phyloP scores from a whole-genome alignment of 2,113 vertebrate genomes.

The Bufo gargarizans region DNA sequence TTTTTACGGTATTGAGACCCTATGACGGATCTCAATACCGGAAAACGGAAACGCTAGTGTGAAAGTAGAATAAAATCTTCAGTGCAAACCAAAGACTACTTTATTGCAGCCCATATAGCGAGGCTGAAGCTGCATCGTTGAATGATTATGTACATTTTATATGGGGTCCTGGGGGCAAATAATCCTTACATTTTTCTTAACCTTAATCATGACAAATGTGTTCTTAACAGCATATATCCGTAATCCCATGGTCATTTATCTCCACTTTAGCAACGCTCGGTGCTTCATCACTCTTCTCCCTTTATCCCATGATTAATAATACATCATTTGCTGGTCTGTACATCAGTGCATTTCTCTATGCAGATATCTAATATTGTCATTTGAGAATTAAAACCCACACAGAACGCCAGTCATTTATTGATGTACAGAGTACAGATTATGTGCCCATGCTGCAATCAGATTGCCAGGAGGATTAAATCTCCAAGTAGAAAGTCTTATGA shows the following conservation, averaged over 20 bases:
- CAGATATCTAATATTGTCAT: background rate
- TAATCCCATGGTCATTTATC: slow-evolving; percentile 8
- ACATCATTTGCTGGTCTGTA: slow-evolving; percentile 39
- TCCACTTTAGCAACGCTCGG: background rate
- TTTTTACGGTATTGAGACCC: too few relatives aligned
- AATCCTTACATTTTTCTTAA: slow-evolving; percentile 19
- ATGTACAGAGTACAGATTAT: slow-evolving; percentile 50
- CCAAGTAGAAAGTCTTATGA: slow-evolving; percentile 49
- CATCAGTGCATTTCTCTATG: slow-evolving; percentile 27
- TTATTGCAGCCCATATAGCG: background rate
- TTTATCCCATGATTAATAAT: slow-evolving; percentile 44
- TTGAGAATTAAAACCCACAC: background rate
- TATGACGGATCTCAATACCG: too few relatives aligned
- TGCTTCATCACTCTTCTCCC: background rate
- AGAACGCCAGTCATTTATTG: slow-evolving; percentile 28
- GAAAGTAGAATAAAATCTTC: background rate
- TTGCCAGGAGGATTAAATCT: slow-evolving; percentile 46
- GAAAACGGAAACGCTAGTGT: too few relatives aligned
- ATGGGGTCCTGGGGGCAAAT: background rate
- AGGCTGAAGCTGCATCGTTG: background rate
- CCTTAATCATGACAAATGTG: slow-evolving; percentile 23
- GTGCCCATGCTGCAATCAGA: slow-evolving; percentile 48
- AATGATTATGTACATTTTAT: slow-evolving; percentile 4
- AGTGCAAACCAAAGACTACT: background rate
- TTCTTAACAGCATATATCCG: background rate